Evolutionary conservation across 2,888 invertebrate genomes (phyloP).

Genomic region (Cantharis lateralis): DNA sequence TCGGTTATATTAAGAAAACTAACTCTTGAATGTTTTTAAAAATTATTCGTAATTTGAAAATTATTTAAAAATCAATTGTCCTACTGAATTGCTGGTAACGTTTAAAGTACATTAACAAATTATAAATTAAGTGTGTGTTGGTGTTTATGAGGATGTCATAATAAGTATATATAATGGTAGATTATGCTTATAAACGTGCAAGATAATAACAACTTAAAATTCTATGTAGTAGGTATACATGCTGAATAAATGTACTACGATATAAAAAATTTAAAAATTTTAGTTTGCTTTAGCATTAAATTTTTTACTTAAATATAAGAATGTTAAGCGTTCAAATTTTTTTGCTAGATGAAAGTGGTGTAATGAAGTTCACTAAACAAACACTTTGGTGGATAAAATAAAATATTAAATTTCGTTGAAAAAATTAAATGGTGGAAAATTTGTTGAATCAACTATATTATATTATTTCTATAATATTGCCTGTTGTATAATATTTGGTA

Average conservation of each 20-base stretch:
- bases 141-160: background rate
- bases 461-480: background rate
- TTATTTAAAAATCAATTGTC: background rate
- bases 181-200: background rate
- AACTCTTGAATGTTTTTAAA: background rate
- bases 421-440: background rate
- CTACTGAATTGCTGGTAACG: background rate
- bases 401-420: background rate
- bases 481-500: too few relatives aligned
- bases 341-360: background rate
- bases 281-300: background rate
- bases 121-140: background rate
- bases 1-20: background rate
- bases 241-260: background rate
- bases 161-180: background rate
- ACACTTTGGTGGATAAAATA: background rate
- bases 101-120: background rate
- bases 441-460: background rate
- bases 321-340: background rate
- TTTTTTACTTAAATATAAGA: background rate
- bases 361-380: background rate
- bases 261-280: background rate
- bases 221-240: background rate
- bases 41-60: background rate
- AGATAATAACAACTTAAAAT: background rate